Percentiles rank a stretch among this genome's conserved stretches.
phyloP scores from a whole-genome alignment of 2,888 invertebrate species.

The Apeira syringaria region DNA sequence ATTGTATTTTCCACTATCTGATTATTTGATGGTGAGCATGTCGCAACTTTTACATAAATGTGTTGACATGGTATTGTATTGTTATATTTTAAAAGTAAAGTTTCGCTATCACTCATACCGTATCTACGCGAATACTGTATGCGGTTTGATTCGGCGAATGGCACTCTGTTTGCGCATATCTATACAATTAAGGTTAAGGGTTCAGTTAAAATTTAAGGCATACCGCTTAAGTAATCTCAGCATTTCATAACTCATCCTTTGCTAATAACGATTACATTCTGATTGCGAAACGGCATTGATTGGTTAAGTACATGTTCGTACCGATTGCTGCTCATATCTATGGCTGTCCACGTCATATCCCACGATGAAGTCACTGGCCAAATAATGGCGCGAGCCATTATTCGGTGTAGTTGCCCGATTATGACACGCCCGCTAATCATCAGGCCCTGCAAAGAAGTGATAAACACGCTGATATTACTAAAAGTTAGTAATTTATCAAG shows the following conservation, averaged over 20 bases:
- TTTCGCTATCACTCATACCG: too few relatives aligned
- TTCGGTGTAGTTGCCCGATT: constrained; percentile 12
- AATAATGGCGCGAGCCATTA: too few relatives aligned
- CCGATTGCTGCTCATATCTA: constrained; percentile 14
- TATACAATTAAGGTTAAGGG: too few relatives aligned
- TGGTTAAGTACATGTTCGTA: background rate
- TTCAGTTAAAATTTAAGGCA: too few relatives aligned
- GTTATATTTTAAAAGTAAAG: too few relatives aligned
- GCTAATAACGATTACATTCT: constrained; percentile 5
- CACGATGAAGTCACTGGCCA: constrained; percentile 20
- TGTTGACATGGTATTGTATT: too few relatives aligned
- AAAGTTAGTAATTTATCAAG: constrained; percentile 15
- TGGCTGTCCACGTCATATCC: constrained; percentile 21
- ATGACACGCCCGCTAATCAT: constrained; percentile 23
- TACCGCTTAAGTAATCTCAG: background rate
- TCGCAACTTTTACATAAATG: too few relatives aligned
- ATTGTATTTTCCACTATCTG: too few relatives aligned
- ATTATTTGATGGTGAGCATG: too few relatives aligned
- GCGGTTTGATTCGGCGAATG: too few relatives aligned
- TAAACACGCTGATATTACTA: constrained; percentile 11
- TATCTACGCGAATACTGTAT: too few relatives aligned
- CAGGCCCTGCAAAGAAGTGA: constrained; percentile 7
- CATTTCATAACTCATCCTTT: constrained; percentile 5
- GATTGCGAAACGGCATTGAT: constrained; percentile 7
- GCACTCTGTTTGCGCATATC: too few relatives aligned